Conservation (phyloP, 2,888 invertebrate genomes). For the Serrognathus titanus region DNA sequence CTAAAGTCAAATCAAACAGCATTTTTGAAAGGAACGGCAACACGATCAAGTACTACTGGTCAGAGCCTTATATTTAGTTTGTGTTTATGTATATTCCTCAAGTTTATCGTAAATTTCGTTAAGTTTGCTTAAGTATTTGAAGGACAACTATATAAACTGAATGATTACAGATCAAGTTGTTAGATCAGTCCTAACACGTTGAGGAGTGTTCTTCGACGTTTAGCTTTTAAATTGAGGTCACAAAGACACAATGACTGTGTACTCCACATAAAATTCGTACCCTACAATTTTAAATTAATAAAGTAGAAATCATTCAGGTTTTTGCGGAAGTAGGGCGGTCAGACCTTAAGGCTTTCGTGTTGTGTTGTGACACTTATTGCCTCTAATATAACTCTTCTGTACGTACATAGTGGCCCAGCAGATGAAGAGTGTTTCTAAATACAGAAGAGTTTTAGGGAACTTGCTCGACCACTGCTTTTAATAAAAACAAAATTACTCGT, state of each 20-base stretch:
- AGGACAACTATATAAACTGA: no score
- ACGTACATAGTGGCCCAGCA: no score
- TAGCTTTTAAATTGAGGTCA: no score
- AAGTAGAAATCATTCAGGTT: neutral
- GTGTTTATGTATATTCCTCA: slow-evolving; percentile 5
- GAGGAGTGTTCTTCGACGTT: no score
- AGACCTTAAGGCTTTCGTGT: slow-evolving; percentile 16
- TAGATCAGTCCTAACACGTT: no score
- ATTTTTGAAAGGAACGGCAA: slow-evolving; percentile 50
- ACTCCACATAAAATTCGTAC: neutral
- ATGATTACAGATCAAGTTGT: no score
- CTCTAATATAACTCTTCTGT: neutral
- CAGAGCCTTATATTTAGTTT: slow-evolving; percentile 44
- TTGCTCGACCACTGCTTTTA: neutral
- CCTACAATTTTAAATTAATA: neutral
- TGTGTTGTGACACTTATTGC: slow-evolving; percentile 3
- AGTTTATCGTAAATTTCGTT: neutral
- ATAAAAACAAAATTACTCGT: neutral
- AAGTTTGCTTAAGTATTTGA: neutral
- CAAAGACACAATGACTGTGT: neutral
- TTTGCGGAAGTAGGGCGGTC: slow-evolving; percentile 22
- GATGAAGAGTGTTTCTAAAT: no score
- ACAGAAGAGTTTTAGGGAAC: neutral
- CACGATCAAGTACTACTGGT: slow-evolving; percentile 48
- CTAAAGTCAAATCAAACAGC: slow-evolving; percentile 61